phyloP scores from a whole-genome alignment of 2,888 invertebrate genomes.

The Pantelozetes paolii region DNA sequence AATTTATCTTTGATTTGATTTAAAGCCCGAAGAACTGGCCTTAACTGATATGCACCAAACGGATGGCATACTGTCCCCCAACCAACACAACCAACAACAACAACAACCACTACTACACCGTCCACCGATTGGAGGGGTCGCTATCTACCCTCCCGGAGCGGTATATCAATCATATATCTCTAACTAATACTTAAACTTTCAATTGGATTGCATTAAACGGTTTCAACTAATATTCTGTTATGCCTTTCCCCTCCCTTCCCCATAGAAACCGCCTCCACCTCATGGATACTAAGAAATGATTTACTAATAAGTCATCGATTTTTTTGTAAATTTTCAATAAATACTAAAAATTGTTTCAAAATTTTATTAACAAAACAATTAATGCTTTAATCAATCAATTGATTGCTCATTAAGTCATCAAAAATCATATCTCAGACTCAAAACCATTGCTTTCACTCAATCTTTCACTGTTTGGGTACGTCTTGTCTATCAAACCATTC shows the following conservation, averaged over 20 bases:
- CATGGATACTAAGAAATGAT: slow-evolving; percentile 45
- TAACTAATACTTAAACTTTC: not conserved
- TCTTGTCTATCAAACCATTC: not conserved
- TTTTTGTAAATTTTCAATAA: slow-evolving; percentile 10
- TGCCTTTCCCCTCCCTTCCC: slow-evolving; percentile 2
- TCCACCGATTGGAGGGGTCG: slow-evolving; percentile 56
- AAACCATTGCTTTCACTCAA: slow-evolving; percentile 10
- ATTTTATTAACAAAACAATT: slow-evolving; percentile 34
- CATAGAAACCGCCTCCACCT: slow-evolving; percentile 44
- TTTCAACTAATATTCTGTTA: slow-evolving; percentile 14
- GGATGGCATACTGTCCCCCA: slow-evolving; percentile 43
- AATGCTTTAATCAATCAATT: slow-evolving; percentile 44
- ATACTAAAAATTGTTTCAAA: slow-evolving; percentile 3
- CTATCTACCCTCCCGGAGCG: slow-evolving; percentile 56
- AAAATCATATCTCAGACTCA: slow-evolving; percentile 7
- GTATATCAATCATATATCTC: slow-evolving; percentile 49
- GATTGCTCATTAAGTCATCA: slow-evolving; percentile 32
- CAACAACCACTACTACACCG: slow-evolving; percentile 57
- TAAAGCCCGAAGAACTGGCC: slow-evolving; percentile 50
- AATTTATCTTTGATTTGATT: too few relatives aligned
- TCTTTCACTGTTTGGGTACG: slow-evolving; percentile 20
- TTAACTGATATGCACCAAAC: slow-evolving; percentile 51
- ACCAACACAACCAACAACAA: slow-evolving; percentile 42
- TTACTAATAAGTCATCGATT: slow-evolving; percentile 10
- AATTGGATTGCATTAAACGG: not conserved